Percentiles rank a stretch among this genome's conserved stretches.
Evolutionary conservation across 2,113 vertebrate species (phyloP).

Genomic region (Mus spicilegus): DNA sequence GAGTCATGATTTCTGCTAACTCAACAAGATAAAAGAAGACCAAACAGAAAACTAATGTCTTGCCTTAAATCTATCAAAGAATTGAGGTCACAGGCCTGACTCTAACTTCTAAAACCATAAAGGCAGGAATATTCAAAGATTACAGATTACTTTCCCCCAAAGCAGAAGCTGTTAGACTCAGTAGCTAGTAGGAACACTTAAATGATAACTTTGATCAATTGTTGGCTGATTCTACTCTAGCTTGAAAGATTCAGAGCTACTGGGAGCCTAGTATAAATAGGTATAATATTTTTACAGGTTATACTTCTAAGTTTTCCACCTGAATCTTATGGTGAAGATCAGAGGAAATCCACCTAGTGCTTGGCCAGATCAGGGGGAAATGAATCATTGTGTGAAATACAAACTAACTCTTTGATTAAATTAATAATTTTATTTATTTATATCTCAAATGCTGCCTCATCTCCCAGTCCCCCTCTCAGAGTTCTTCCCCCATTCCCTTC

Average conservation of each 20-base stretch:
- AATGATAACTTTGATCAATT: neutral
- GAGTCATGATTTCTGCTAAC: conserved; percentile 15
- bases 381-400: conserved; percentile 24
- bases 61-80: conserved; percentile 6
- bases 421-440: no score
- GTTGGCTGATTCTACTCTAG: neutral
- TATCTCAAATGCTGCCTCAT: no score
- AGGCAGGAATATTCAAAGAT: neutral
- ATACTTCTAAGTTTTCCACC: neutral
- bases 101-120: neutral
- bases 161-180: neutral
- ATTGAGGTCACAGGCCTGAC: neutral
- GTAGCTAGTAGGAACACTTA: neutral
- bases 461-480: no score
- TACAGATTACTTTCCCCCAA: neutral
- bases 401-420: neutral
- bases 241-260: conserved; percentile 16
- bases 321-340: neutral
- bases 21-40: conserved; percentile 36
- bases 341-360: neutral
- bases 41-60: conserved; percentile 41
- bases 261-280: neutral
- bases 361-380: neutral
- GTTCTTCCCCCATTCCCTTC: no score
- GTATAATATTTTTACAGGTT: neutral